Percentiles rank a stretch among this genome's conserved stretches.
Conservation (phyloP, 2,113 vertebrate species). For the Prolemur simus region DNA sequence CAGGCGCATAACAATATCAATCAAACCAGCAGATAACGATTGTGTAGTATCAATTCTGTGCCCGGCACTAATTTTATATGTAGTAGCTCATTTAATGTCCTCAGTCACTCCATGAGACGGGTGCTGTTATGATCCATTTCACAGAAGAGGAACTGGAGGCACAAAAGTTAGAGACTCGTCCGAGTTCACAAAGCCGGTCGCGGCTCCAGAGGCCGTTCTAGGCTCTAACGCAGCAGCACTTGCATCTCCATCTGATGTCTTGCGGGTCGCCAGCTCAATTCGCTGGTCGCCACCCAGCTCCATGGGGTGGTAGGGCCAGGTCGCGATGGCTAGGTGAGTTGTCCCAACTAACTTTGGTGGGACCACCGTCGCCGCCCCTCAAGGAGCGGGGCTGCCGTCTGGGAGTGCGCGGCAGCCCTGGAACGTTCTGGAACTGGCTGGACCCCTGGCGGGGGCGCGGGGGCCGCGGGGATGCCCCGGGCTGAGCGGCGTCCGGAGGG, state of each 20-base stretch:
- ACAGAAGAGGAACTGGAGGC: background rate
- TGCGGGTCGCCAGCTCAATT: accelerated
- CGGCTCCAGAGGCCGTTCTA: background rate
- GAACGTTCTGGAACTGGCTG: background rate
- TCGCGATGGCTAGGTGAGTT: background rate
- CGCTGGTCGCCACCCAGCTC: background rate
- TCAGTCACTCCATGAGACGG: background rate
- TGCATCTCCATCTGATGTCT: background rate
- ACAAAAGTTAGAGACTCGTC: no score
- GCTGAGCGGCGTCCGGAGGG: background rate
- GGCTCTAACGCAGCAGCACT: background rate
- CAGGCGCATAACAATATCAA: accelerated
- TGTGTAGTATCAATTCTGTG: accelerated
- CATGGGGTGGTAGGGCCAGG: background rate
- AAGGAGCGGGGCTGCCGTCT: background rate
- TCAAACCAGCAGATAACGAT: background rate
- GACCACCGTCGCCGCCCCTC: accelerated
- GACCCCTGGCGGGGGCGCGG: background rate
- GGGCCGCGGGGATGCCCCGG: background rate
- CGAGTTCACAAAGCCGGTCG: background rate
- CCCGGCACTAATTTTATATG: background rate
- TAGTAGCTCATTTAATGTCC: no score
- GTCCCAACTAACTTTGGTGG: no score
- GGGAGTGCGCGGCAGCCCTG: background rate
- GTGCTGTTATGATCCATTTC: background rate